These are phyloP conservation scores for Mythimna pallens DNA, from an alignment of 2,888 invertebrate genomes.

Conservation along the genomic window DNA sequence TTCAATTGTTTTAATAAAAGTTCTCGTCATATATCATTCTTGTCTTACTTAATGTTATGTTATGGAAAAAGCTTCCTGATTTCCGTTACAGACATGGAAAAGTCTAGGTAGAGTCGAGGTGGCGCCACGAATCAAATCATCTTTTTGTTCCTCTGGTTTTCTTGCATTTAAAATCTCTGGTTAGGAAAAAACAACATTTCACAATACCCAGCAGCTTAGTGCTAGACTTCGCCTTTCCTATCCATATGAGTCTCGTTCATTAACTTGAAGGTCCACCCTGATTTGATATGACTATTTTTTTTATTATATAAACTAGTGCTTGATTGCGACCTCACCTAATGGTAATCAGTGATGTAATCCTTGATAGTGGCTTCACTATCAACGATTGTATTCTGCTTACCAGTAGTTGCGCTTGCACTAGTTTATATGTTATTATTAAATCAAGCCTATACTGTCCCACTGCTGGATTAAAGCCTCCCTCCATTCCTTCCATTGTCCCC, in stretches of 20 bases:
- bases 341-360: too few relatives aligned
- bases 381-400: too few relatives aligned
- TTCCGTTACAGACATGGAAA: constrained; percentile 23
- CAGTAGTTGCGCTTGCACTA: too few relatives aligned
- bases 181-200: not conserved
- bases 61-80: constrained; percentile 53
- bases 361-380: too few relatives aligned
- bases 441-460: too few relatives aligned
- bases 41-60: constrained; percentile 45
- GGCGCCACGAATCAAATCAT: constrained; percentile 5
- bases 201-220: not conserved
- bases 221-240: too few relatives aligned
- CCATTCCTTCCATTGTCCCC: too few relatives aligned
- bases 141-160: not conserved
- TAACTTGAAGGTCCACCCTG: not conserved
- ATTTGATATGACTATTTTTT: not conserved
- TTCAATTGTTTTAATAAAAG: constrained; percentile 65
- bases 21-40: constrained; percentile 62
- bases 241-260: too few relatives aligned
- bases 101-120: constrained; percentile 1
- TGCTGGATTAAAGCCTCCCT: too few relatives aligned
- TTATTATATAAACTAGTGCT: too few relatives aligned
- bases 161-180: not conserved
- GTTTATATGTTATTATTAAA: too few relatives aligned
- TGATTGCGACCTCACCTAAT: too few relatives aligned